A percentile compares a stretch with the other conserved stretches of the same genome.
These are phyloP conservation scores for Malthinus flaveolus DNA, from an alignment of 2,888 invertebrate species.

Conservation along the genomic window DNA sequence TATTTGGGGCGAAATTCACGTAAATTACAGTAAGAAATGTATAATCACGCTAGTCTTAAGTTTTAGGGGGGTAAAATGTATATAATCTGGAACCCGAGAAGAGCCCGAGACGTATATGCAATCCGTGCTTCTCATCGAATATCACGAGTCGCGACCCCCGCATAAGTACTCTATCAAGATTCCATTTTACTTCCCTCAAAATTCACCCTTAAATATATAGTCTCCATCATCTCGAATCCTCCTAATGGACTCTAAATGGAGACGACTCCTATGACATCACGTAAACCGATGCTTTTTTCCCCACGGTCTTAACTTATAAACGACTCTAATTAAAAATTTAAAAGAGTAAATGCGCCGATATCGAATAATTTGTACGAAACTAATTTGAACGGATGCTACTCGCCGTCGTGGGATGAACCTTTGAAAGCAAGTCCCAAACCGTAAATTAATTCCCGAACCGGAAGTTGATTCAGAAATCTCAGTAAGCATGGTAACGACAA, in stretches of 20 bases:
- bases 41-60: conserved; percentile 32
- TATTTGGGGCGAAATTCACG: conserved; percentile 3
- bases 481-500: conserved; percentile 53
- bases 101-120: conserved; percentile 39
- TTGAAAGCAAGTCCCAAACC: conserved; percentile 38
- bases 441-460: conserved; percentile 46
- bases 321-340: conserved; percentile 8
- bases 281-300: conserved; percentile 38
- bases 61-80: conserved; percentile 25
- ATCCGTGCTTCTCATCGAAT: conserved; percentile 47
- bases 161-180: conserved; percentile 44
- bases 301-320: conserved; percentile 23
- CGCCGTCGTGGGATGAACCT: conserved; percentile 39
- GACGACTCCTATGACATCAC: conserved; percentile 49
- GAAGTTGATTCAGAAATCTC: conserved; percentile 46
- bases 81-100: conserved; percentile 35
- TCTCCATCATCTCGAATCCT: conserved; percentile 47
- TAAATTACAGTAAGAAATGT: conserved; percentile 35
- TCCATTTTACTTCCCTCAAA: conserved; percentile 39
- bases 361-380: conserved; percentile 34
- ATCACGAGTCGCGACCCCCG: conserved; percentile 44
- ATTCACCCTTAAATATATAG: conserved; percentile 42
- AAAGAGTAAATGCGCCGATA: conserved; percentile 17
- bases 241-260: conserved; percentile 54
- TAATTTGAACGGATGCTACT: conserved; percentile 42